phyloP scores from a whole-genome alignment of 2,797 vertebrate genomes.

The Morelia viridis region DNA sequence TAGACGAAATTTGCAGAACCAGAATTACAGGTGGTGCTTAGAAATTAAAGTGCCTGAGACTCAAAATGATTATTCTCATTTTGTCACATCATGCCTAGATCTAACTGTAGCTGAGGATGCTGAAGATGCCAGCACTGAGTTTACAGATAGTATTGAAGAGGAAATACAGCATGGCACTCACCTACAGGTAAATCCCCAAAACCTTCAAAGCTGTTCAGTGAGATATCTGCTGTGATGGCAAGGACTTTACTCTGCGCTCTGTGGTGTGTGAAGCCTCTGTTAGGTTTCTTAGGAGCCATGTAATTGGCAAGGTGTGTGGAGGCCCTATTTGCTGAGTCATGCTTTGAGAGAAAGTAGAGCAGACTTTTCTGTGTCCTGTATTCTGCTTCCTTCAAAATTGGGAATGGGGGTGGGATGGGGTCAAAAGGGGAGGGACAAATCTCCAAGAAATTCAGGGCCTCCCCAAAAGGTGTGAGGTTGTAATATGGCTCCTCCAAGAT shows the following conservation, averaged over 20 bases:
- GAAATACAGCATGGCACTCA: slow-evolving; percentile 56
- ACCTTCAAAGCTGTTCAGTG: neutral
- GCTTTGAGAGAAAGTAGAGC: neutral
- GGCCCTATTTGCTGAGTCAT: neutral
- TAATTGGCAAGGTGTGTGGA: neutral
- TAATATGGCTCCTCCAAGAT: neutral
- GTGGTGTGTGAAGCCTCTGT: neutral
- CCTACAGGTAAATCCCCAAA: slow-evolving; percentile 65
- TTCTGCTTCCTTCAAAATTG: neutral
- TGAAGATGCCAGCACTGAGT: slow-evolving; percentile 71
- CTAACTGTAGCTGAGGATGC: slow-evolving; percentile 42
- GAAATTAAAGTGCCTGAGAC: slow-evolving; percentile 13
- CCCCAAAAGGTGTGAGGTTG: neutral
- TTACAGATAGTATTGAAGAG: slow-evolving; percentile 74
- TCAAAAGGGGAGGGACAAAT: neutral
- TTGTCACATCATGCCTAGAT: slow-evolving; percentile 61
- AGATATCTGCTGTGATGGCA: neutral
- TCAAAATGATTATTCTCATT: slow-evolving; percentile 27
- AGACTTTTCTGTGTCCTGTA: neutral
- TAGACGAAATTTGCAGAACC: neutral
- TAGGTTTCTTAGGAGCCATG: neutral
- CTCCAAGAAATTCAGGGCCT: neutral
- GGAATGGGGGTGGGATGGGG: too few species aligned
- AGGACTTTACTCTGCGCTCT: neutral
- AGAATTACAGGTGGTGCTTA: neutral